Evolutionary conservation across 2,113 vertebrate genomes (phyloP).

Genomic region (Aythya baeri): DNA sequence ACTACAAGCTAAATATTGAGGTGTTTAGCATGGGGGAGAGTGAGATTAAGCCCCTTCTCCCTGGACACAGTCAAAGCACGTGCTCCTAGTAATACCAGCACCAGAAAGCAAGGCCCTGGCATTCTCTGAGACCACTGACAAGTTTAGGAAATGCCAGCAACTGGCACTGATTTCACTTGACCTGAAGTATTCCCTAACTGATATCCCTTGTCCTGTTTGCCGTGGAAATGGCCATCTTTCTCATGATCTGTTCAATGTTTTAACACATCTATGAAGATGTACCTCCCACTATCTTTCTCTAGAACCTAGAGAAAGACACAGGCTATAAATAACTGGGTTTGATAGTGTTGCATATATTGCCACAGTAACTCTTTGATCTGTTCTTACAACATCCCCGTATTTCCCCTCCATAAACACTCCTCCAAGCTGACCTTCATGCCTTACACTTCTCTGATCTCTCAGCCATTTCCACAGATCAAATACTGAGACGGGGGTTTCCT

Average conservation of each 20-base stretch:
- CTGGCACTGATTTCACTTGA: no score
- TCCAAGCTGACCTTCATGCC: slow-evolving; percentile 40
- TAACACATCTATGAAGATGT: not conserved
- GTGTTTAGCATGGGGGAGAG: no score
- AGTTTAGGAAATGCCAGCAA: no score
- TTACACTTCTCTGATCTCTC: slow-evolving; percentile 66
- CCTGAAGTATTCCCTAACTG: no score
- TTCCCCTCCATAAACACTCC: slow-evolving; percentile 34
- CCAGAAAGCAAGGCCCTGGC: no score
- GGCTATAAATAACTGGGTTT: slow-evolving; percentile 11
- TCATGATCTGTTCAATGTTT: not conserved
- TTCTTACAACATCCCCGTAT: slow-evolving; percentile 29
- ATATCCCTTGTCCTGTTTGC: no score
- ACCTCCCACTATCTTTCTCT: not conserved
- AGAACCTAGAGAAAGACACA: not conserved
- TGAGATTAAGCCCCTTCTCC: no score
- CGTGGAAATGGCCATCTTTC: not conserved
- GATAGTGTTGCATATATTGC: not conserved
- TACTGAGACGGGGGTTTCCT: slow-evolving; percentile 4
- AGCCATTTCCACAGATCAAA: slow-evolving; percentile 67
- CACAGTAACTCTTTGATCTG: slow-evolving; percentile 52
- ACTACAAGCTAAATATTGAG: no score
- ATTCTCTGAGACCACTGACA: no score
- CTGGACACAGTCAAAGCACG: no score
- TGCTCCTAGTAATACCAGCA: no score